Evolutionary conservation across 1,140 invertebrate species (phyloP).

Genomic region (Drosophila navojoa): DNA sequence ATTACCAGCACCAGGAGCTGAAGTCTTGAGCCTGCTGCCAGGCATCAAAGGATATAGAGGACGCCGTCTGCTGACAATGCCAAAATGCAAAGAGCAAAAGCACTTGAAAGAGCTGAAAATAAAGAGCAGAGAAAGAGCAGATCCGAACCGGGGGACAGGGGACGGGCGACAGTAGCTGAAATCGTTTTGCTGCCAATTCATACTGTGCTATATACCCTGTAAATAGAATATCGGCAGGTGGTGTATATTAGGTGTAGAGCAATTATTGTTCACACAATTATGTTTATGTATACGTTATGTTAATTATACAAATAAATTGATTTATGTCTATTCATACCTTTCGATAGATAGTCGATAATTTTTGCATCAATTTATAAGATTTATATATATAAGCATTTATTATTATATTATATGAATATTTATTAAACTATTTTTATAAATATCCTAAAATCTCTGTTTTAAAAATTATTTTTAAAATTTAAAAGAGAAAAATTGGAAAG

Average conservation of each 20-base stretch:
- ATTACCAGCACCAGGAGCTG: constrained; percentile 60
- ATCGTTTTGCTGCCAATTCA: not conserved
- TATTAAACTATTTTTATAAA: too few relatives aligned
- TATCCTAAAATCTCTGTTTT: too few relatives aligned
- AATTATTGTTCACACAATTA: too few relatives aligned
- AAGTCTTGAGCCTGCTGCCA: constrained; percentile 47
- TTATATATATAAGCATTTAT: too few relatives aligned
- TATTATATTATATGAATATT: too few relatives aligned
- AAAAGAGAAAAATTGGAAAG: too few relatives aligned
- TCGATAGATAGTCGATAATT: too few relatives aligned
- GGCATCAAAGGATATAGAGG: constrained; percentile 71
- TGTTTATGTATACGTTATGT: too few relatives aligned
- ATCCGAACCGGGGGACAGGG: not conserved
- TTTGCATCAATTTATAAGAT: too few relatives aligned
- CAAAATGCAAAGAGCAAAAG: constrained; percentile 79
- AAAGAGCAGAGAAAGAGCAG: constrained; percentile 9
- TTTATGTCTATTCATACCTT: too few relatives aligned
- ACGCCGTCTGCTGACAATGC: constrained; percentile 78
- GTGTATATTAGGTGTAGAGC: not conserved
- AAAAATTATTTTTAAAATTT: too few relatives aligned
- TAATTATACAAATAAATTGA: too few relatives aligned
- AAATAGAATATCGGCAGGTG: not conserved
- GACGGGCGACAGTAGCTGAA: not conserved
- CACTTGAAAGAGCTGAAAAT: constrained; percentile 59
- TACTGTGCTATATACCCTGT: not conserved